Evolutionary conservation across 2,113 vertebrate species (phyloP).

Genomic region (Geococcyx californianus): DNA sequence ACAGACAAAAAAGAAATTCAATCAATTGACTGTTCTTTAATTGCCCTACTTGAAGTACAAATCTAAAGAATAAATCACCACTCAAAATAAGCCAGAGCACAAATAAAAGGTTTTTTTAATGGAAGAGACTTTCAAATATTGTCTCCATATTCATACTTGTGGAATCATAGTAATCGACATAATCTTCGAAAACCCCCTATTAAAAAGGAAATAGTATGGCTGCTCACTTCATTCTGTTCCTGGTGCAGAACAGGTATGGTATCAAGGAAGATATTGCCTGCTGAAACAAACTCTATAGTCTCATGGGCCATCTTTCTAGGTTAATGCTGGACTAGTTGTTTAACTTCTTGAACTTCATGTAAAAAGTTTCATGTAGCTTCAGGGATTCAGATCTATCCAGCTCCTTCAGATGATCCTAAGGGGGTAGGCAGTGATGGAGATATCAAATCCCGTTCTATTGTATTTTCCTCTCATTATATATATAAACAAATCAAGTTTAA

Average conservation of each 20-base stretch:
- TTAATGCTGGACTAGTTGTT: background rate
- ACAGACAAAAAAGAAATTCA: background rate
- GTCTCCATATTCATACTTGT: background rate
- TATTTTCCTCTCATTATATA: background rate
- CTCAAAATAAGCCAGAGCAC: background rate
- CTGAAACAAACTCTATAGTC: background rate
- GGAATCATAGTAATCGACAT: background rate
- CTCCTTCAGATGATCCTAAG: background rate
- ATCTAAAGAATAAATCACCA: background rate
- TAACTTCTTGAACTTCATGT: background rate
- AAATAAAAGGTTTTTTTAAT: background rate
- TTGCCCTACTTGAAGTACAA: background rate
- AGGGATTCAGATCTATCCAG: background rate
- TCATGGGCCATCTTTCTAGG: background rate
- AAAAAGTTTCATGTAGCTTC: background rate
- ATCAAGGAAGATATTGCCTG: background rate
- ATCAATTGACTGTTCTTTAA: background rate
- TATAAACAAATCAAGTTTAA: background rate
- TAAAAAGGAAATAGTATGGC: background rate
- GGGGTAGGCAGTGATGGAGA: background rate
- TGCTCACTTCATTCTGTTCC: background rate
- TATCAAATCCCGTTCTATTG: background rate
- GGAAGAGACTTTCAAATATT: background rate
- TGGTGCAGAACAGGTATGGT: background rate
- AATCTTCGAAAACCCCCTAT: background rate